Evolutionary conservation across 2,113 vertebrate species (phyloP), one percentile per base, ranked within the genome.

Genomic region (Hystrix cristata): DNA sequence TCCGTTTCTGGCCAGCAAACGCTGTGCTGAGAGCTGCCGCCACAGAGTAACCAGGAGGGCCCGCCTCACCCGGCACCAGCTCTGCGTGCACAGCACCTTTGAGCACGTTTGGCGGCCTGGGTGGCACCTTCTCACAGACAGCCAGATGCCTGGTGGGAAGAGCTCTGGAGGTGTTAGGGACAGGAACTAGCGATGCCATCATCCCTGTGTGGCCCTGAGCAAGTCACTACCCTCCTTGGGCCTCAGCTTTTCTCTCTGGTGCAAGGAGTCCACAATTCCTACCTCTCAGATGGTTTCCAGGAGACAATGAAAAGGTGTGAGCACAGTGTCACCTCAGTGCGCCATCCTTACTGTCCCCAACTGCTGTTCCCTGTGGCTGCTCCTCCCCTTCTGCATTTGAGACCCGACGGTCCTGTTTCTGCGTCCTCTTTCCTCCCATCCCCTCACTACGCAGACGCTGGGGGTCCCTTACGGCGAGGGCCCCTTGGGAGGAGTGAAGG

Each of bases 201-300:
- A 62, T 86, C 55, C 12, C 74, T 25, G 3, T 60, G 80, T 53
- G 65, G 34, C 51, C 81, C 82, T 46, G 31, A 19, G 12, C 46
- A 69, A 71, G 57, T 55, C 91, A 95, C 62, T 60, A 67, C 69
- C 57, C 25, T 53, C 0, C 7, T 1, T 60, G 21, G 55, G 72
- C 62, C 57, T 71, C 31, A 3, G 3, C 21, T 48, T 57, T 59
- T 27, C 62, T 93, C 59, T 85, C 74, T 67, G 34, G 15, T 21
- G 51, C 83, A 84, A 93, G 79, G 27, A 79, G 60, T 27, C 53
- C 71, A 15, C 55, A 57, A 90, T 72, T 84, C 78, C 95, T 95
- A 78, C 96, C 94, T 96, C 93, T 90, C n/a, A 71, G 80, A 46
- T 51, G 60, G 91, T 72, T 65, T 46, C 88, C 57, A 10, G 67